phyloP scores from a whole-genome alignment of 1,140 invertebrate genomes.

The Drosophila saltans region DNA sequence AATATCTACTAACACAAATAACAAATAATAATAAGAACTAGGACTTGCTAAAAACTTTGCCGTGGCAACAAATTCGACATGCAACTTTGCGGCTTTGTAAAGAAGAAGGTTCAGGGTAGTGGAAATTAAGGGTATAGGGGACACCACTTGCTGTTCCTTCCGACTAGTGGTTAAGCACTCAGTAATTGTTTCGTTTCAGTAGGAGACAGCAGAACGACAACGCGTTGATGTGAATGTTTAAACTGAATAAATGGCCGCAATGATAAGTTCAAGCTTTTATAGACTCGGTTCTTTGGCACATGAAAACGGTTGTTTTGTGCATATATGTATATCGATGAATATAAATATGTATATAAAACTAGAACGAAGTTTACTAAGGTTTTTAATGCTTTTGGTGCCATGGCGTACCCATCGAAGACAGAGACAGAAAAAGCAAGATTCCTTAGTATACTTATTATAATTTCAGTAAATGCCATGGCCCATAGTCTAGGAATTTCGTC shows the following conservation, averaged over 20 bases:
- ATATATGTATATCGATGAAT: slow-evolving; percentile 8
- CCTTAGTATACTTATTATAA: slow-evolving; percentile 67
- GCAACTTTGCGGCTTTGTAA: slow-evolving; percentile 42
- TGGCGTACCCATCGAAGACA: slow-evolving; percentile 59
- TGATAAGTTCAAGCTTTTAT: slow-evolving; percentile 66
- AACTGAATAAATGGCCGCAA: slow-evolving; percentile 69
- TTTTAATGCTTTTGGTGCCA: slow-evolving; percentile 82
- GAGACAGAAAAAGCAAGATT: slow-evolving; percentile 40
- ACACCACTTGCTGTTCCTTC: slow-evolving; percentile 3
- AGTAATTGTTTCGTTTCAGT: slow-evolving; percentile 76
- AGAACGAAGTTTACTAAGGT: slow-evolving; percentile 55
- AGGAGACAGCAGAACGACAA: slow-evolving; percentile 54
- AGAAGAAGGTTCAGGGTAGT: neutral
- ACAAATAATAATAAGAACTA: slow-evolving; percentile 30
- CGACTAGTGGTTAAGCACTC: slow-evolving; percentile 60
- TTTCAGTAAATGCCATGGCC: slow-evolving; percentile 53
- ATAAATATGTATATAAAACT: neutral
- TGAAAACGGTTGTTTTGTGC: neutral
- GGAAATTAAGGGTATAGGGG: neutral
- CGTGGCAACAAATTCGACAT: slow-evolving; percentile 60
- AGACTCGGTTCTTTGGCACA: slow-evolving; percentile 53
- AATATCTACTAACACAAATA: slow-evolving; percentile 10
- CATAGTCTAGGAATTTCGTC: slow-evolving; percentile 18
- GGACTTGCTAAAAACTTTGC: slow-evolving; percentile 59
- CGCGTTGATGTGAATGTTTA: slow-evolving; percentile 56